Percentiles rank a stretch among this genome's conserved stretches.
Conservation (phyloP, 30 jellyfish, hydroid and myxozoan genomes). For the Phacellophora camtschatica region DNA sequence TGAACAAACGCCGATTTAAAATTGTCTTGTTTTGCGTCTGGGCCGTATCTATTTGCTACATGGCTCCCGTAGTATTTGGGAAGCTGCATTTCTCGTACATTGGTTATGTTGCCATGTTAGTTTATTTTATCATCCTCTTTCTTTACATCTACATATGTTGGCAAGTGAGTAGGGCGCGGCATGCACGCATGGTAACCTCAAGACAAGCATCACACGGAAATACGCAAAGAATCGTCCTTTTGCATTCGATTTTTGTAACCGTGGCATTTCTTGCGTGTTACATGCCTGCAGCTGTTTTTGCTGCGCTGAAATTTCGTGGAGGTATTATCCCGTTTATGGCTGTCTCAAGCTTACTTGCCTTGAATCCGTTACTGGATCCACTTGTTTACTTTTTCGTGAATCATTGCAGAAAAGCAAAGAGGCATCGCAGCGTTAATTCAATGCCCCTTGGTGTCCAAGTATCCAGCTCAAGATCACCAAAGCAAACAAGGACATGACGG, state of each 20-base stretch:
- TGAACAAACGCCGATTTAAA: neutral
- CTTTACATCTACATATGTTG: neutral
- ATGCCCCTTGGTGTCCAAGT: too few species aligned
- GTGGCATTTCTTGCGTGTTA: neutral
- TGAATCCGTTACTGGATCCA: constrained; percentile 31
- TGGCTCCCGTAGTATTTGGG: neutral
- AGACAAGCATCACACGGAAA: neutral
- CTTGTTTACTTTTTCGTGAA: constrained; percentile 14
- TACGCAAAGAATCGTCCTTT: neutral
- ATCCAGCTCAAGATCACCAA: too few species aligned
- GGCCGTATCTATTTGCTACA: neutral
- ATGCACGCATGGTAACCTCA: neutral
- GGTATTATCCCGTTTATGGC: neutral
- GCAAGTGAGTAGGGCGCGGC: neutral
- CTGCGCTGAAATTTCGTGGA: constrained; percentile 9
- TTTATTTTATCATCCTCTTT: neutral
- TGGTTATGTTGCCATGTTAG: neutral
- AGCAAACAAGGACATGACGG: too few species aligned
- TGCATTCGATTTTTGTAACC: constrained; percentile 12
- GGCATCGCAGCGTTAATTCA: neutral
- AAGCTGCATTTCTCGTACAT: neutral
- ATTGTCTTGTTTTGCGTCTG: neutral
- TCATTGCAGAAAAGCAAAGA: neutral
- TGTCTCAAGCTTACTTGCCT: constrained; percentile 5
- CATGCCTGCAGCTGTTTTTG: constrained; percentile 14